Conservation (phyloP, 2,113 vertebrate genomes). For the Alces alces region DNA sequence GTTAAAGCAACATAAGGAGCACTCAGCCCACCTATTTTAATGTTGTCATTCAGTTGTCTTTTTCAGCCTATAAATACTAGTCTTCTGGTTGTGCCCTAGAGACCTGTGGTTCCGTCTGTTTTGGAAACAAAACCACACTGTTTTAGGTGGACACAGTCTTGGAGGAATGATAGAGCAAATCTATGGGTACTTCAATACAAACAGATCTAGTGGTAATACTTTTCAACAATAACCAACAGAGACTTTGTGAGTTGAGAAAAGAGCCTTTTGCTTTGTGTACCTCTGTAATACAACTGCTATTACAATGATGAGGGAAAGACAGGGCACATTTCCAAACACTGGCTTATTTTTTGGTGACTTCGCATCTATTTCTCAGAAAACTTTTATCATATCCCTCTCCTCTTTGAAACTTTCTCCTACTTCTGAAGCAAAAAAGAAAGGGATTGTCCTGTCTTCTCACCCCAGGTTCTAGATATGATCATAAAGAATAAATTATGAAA, state of each 20-base stretch:
- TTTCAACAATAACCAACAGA: neutral
- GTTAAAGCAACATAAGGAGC: neutral
- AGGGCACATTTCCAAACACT: neutral
- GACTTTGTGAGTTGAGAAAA: neutral
- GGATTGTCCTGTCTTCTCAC: neutral
- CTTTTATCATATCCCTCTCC: neutral
- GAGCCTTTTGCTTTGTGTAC: neutral
- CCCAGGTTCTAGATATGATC: neutral
- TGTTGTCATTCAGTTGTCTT: constrained; percentile 16
- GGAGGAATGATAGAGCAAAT: neutral
- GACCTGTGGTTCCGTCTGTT: neutral
- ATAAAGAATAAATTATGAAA: neutral
- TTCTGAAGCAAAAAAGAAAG: neutral
- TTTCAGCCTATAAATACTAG: neutral
- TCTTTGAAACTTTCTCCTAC: neutral
- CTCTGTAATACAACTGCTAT: neutral
- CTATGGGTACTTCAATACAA: neutral
- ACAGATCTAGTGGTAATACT: neutral
- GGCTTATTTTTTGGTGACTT: neutral
- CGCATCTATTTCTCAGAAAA: neutral
- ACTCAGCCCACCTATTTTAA: constrained; percentile 2
- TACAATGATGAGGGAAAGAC: neutral
- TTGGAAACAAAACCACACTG: neutral
- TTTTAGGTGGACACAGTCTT: neutral
- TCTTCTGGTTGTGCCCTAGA: neutral